Base-by-base conservation (phyloP, 2,888 invertebrate species). In the Acanthoscelides obtectus region DNA sequence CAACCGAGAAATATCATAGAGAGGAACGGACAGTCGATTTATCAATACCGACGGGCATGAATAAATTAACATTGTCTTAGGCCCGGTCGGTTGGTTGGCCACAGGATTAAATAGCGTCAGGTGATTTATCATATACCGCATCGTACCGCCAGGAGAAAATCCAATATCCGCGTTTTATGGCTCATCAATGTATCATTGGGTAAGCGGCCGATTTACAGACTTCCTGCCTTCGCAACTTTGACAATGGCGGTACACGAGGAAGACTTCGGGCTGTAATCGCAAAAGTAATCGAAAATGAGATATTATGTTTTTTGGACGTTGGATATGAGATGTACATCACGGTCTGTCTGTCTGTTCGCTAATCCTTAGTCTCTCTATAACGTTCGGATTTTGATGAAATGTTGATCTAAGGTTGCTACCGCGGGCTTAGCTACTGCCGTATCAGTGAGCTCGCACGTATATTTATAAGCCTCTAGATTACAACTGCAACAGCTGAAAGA, bases 11-110 rank as follows among this genome's bases (percentile, higher is more conserved):
- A 77, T 79, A 75, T 80, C 79, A 78, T 79, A 78, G 76, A 78
- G 74, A 75, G 77, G 75, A 75, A 77, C 75, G 81, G 81, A 81
- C 82, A 81, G 79, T 81, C 81, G 81, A 82, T 83, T 83, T 81
- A 83, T 83, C 82, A 82, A 79, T 76, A 80, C 79, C 81, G 80
- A 79, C 80, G 80, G 81, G 78, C 80, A 80, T 77, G 82, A 81
- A 83, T 83, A 82, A 81, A 83, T 83, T 82, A 83, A 81, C 83
- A 81, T 83, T 81, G 82, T 82, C 82, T 83, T 81, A 79, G 78
- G 76, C 77, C 72, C 79, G 76, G 77, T 73, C 79, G 79, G 80
- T 80, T 77, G 81, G n/a, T n/a, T n/a, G n/a, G 45, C 45, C 66
- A 22, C 80, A 78, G 80, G 81, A 82, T 81, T 81, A 81, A 81